phyloP scores from a whole-genome alignment of 1,140 invertebrate genomes.

The Zaprionus camerounensis region DNA sequence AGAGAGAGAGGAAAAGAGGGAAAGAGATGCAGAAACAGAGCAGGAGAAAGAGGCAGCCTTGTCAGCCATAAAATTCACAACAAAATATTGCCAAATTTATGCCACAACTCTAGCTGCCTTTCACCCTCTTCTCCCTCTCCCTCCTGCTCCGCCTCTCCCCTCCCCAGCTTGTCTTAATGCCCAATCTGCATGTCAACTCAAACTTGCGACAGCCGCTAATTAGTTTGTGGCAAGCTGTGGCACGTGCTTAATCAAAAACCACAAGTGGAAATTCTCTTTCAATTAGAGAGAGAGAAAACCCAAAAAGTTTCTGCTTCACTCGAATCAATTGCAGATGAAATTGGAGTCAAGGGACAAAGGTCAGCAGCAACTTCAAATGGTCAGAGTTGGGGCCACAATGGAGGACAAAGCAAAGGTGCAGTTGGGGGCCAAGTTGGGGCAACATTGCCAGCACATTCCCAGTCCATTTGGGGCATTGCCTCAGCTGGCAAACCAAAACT shows the following conservation, averaged over 20 bases:
- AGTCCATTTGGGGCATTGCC: neutral
- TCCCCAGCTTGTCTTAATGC: conserved; percentile 45
- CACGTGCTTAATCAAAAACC: conserved; percentile 28
- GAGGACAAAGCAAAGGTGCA: neutral
- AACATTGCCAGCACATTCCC: too few relatives aligned
- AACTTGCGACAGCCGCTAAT: conserved; percentile 66
- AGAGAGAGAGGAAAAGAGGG: neutral
- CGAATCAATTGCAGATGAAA: conserved; percentile 28
- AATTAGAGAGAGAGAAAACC: conserved; percentile 53
- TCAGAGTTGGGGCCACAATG: neutral
- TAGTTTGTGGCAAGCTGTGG: conserved; percentile 51
- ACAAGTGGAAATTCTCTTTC: conserved; percentile 65
- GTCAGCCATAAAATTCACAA: conserved; percentile 17
- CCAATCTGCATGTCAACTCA: conserved; percentile 49
- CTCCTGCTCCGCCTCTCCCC: neutral
- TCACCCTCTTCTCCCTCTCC: neutral
- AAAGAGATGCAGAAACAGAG: neutral
- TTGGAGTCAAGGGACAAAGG: conserved; percentile 10
- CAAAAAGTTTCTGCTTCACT: conserved; percentile 13
- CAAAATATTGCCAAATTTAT: conserved; percentile 40
- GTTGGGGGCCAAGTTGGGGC: neutral
- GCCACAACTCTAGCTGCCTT: neutral
- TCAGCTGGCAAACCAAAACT: neutral
- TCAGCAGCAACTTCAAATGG: neutral
- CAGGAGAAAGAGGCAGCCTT: neutral